A percentile compares a stretch with the other conserved stretches of the same genome.
phyloP scores from a whole-genome alignment of 2,888 invertebrate species.

The Drosophila lacicola region DNA sequence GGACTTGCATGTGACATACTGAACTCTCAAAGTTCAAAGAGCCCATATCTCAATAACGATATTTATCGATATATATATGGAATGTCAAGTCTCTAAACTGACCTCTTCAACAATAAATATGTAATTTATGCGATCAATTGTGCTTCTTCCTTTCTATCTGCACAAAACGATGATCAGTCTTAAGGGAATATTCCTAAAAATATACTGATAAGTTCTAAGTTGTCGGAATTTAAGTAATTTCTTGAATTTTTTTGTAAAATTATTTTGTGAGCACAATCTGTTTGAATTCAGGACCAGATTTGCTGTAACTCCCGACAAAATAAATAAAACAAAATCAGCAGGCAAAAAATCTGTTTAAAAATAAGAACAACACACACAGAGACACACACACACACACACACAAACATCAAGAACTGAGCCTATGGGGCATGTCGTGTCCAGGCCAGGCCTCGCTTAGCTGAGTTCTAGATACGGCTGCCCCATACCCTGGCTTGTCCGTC shows the following conservation, averaged over 20 bases:
- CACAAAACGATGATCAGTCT: no score
- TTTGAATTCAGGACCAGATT: constrained; percentile 10
- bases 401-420: constrained; percentile 46
- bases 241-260: not conserved
- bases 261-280: not conserved
- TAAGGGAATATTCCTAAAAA: no score
- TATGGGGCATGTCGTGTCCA: constrained; percentile 51
- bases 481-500: not conserved
- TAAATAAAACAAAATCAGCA: not conserved
- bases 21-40: no score
- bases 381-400: not conserved
- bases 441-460: constrained; percentile 14
- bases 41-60: no score
- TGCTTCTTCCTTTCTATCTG: no score
- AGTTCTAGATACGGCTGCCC: constrained; percentile 14
- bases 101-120: no score
- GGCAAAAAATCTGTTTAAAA: not conserved
- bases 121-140: no score
- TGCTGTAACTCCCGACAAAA: not conserved
- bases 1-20: no score
- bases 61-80: no score
- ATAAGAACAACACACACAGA: not conserved
- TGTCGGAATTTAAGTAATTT: not conserved
- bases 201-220: no score
- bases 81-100: no score